These are phyloP conservation scores for Peribatodes rhomboidaria DNA, from an alignment of 2,888 invertebrate genomes.

Conservation along the genomic window DNA sequence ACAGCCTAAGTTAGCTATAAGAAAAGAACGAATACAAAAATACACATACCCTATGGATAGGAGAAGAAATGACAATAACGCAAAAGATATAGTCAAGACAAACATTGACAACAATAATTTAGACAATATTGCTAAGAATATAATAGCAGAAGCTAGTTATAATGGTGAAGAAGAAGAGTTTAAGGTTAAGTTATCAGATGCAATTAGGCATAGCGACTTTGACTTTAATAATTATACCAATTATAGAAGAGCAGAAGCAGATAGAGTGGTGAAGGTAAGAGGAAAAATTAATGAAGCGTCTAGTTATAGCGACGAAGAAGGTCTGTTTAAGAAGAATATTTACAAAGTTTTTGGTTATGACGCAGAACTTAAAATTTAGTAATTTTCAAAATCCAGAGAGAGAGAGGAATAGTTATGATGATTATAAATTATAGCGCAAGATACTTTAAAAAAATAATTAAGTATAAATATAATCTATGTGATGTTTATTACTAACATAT, in stretches of 20 bases:
- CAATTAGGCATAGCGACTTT: conserved; percentile 5
- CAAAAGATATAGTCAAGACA: not conserved
- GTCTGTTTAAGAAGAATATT: conserved; percentile 4
- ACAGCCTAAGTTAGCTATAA: not conserved
- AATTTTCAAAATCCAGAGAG: no score
- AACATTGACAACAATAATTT: not conserved
- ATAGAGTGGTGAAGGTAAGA: not conserved
- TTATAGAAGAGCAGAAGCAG: not conserved
- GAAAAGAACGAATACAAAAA: not conserved
- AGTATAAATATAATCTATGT: no score
- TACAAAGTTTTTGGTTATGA: conserved; percentile 14
- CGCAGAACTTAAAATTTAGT: not conserved
- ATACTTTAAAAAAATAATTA: no score
- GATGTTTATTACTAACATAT: no score
- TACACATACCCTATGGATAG: not conserved
- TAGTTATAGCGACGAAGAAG: conserved; percentile 12
- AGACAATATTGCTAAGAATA: not conserved
- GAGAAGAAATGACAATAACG: not conserved
- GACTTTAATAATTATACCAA: not conserved
- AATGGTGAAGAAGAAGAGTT: conserved; percentile 5
- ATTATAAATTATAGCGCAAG: no score
- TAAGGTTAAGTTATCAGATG: conserved; percentile 7
- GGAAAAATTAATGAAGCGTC: not conserved
- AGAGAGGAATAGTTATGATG: no score
- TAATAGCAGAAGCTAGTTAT: not conserved